Conservation (phyloP, 2,113 vertebrate species). For the Spheniscus mendiculus region DNA sequence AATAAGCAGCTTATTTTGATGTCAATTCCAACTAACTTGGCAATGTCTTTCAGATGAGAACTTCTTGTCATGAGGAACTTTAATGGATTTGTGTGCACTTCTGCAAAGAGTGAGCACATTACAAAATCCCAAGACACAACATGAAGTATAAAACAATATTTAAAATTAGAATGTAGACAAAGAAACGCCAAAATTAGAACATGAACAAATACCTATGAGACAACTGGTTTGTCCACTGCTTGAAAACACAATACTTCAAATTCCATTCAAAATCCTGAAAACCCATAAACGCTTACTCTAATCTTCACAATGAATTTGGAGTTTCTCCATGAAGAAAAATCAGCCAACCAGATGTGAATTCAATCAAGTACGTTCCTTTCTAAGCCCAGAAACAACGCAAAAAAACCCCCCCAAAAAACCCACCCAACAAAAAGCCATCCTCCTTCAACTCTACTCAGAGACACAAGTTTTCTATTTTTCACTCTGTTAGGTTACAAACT, state of each 20-base stretch:
- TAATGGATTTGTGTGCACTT: constrained; percentile 31
- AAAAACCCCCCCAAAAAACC: not conserved
- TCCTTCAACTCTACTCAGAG: not conserved
- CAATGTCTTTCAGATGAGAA: constrained; percentile 13
- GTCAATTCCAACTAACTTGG: constrained; percentile 39
- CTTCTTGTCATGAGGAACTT: constrained; percentile 34
- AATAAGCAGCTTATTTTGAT: constrained; percentile 33
- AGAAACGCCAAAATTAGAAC: constrained; percentile 76
- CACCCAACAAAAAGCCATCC: not conserved
- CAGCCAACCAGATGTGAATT: constrained; percentile 80
- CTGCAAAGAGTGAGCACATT: constrained; percentile 33
- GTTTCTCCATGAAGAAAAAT: constrained; percentile 77
- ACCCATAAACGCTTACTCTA: constrained; percentile 74
- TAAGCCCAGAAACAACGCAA: constrained; percentile 59
- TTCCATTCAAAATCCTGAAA: constrained; percentile 75
- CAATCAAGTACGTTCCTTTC: constrained; percentile 70
- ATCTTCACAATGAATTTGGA: constrained; percentile 78
- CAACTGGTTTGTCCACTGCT: constrained; percentile 72
- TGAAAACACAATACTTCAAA: constrained; percentile 80
- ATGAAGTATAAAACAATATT: constrained; percentile 65
- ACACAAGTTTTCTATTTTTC: not conserved
- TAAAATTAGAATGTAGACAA: constrained; percentile 73
- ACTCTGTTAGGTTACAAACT: not conserved
- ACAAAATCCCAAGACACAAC: constrained; percentile 54
- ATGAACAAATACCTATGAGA: constrained; percentile 78